Percentiles rank a stretch among this genome's conserved stretches.
phyloP scores from a whole-genome alignment of 2,797 vertebrate species.

The Crypturellus tataupa region DNA sequence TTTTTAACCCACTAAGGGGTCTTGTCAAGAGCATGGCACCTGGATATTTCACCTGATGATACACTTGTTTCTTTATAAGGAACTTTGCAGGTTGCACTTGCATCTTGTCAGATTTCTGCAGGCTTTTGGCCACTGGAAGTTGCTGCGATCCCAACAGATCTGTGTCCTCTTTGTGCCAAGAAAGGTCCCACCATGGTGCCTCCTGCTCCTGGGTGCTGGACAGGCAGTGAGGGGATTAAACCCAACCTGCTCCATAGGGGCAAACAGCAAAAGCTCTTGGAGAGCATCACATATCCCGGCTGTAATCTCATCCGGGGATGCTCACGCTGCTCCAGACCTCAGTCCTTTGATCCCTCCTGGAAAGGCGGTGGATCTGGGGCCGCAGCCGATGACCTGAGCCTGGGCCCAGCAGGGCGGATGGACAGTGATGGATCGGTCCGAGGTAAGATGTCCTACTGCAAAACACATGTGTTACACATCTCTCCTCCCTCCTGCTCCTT shows the following conservation, averaged over 20 bases:
- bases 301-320: slow-evolving; percentile 29
- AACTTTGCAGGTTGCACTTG: background rate
- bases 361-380: background rate
- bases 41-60: background rate
- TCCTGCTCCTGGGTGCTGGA: background rate
- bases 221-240: background rate
- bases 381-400: background rate
- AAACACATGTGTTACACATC: slow-evolving; percentile 14
- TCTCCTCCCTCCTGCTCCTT: background rate
- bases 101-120: background rate
- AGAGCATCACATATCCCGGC: background rate
- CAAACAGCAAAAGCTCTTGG: background rate
- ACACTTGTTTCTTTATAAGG: background rate
- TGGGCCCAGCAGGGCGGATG: background rate
- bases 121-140: background rate
- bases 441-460: slow-evolving; percentile 22
- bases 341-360: slow-evolving; percentile 39
- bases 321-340: accelerated
- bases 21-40: background rate
- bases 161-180: background rate
- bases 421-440: slow-evolving; percentile 41
- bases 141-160: background rate
- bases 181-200: background rate
- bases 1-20: background rate
- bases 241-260: accelerated